A percentile compares a stretch with the other conserved stretches of the same genome.
Evolutionary conservation across 2,797 vertebrate species (phyloP).

Genomic region (Tenualosa thibaudeaui): DNA sequence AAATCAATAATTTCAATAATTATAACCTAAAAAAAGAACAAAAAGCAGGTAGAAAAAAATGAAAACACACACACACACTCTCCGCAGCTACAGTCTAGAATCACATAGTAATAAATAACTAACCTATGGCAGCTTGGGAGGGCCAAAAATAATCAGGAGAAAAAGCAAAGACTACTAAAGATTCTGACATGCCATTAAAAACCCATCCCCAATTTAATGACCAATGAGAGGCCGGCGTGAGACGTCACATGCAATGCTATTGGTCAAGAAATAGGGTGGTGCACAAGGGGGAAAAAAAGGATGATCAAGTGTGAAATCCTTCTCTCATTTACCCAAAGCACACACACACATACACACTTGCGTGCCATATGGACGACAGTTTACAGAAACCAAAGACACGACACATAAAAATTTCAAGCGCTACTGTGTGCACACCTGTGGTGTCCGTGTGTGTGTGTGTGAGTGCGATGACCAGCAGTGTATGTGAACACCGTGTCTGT

Average conservation of each 20-base stretch:
- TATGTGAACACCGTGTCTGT: not conserved
- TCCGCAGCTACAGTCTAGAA: constrained; percentile 16
- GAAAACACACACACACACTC: constrained; percentile 12
- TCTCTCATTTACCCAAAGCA: constrained; percentile 15
- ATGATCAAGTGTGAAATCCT: constrained; percentile 13
- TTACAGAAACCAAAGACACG: constrained; percentile 19
- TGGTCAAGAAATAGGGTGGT: constrained; percentile 1
- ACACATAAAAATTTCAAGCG: constrained; percentile 19
- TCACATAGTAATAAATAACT: constrained; percentile 26
- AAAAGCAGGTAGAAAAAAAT: constrained; percentile 19
- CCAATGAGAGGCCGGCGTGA: constrained; percentile 7
- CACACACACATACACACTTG: not conserved
- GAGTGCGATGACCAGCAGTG: not conserved
- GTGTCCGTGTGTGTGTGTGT: not conserved
- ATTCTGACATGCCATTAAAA: constrained; percentile 23
- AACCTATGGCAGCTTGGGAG: constrained; percentile 24
- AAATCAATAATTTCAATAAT: constrained; percentile 12
- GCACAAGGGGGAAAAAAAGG: not conserved
- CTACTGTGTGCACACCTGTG: not conserved
- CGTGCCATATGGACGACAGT: not conserved
- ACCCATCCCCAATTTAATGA: not conserved
- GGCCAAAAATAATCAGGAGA: constrained; percentile 23
- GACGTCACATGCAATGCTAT: constrained; percentile 11
- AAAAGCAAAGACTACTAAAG: constrained; percentile 16
- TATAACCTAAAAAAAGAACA: constrained; percentile 19